phyloP scores from a whole-genome alignment of 2,888 invertebrate species.

The Cyclophora punctaria region DNA sequence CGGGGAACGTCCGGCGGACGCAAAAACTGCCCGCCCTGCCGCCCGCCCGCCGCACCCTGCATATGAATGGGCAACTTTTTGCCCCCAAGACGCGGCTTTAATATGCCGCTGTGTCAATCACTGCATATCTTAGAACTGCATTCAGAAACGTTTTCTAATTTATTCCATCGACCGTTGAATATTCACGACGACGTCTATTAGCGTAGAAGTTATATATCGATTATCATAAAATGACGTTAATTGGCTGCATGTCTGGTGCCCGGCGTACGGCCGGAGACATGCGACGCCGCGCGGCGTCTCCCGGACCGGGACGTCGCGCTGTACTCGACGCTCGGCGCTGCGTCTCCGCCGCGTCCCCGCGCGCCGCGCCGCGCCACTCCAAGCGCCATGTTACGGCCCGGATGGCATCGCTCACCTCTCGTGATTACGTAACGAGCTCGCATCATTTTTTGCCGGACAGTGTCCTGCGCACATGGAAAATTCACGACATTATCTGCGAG shows the following conservation, averaged over 20 bases:
- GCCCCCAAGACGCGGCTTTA: slow-evolving; percentile 32
- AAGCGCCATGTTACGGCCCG: slow-evolving; percentile 28
- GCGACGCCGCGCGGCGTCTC: neutral
- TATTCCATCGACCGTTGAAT: neutral
- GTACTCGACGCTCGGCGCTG: too few species aligned
- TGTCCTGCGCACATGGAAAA: slow-evolving; percentile 29
- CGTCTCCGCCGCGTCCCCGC: too few species aligned
- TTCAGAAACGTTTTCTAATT: neutral
- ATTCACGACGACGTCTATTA: neutral
- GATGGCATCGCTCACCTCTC: slow-evolving; percentile 24
- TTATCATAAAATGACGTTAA: neutral
- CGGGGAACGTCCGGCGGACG: slow-evolving; percentile 63
- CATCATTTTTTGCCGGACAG: slow-evolving; percentile 38
- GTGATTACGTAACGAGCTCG: slow-evolving; percentile 53
- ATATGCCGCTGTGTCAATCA: slow-evolving; percentile 43
- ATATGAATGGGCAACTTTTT: slow-evolving; percentile 70
- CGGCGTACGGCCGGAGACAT: too few species aligned
- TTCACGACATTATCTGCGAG: slow-evolving; percentile 46
- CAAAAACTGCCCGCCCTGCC: slow-evolving; percentile 56
- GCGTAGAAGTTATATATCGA: neutral
- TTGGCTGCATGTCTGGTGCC: too few species aligned
- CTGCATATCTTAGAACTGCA: slow-evolving; percentile 16
- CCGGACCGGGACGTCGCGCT: too few species aligned
- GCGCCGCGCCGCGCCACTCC: too few species aligned
- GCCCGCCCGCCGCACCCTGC: slow-evolving; percentile 34